Percentiles rank a stretch among this genome's conserved stretches.
Evolutionary conservation across 2,888 invertebrate species (phyloP).

Genomic region (Ernsta delagoae): DNA sequence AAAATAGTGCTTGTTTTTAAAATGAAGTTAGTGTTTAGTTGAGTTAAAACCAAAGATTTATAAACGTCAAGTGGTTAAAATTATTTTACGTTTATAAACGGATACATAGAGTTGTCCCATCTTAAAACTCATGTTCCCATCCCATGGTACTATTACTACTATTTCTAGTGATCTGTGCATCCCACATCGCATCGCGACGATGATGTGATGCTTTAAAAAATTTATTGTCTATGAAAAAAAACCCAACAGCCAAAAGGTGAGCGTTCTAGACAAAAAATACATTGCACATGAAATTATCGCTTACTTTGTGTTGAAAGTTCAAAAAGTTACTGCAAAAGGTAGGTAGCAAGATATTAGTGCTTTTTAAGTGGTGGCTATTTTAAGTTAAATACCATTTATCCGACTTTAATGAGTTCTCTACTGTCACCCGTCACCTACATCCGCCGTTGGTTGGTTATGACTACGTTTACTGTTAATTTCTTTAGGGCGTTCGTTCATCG

Average conservation of each 20-base stretch:
- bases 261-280: conserved; percentile 56
- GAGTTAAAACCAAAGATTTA: too few species aligned
- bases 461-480: conserved; percentile 65
- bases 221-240: conserved; percentile 57
- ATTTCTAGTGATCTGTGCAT: too few species aligned
- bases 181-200: too few species aligned
- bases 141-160: too few species aligned
- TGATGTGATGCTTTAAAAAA: background rate
- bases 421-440: conserved; percentile 73
- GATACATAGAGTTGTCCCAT: too few species aligned
- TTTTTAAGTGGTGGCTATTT: conserved; percentile 11
- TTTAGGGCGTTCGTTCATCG: conserved; percentile 39
- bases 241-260: conserved; percentile 54
- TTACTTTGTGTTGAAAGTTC: conserved; percentile 43
- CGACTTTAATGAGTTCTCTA: conserved; percentile 69
- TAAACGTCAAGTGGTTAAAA: too few species aligned
- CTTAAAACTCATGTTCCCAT: too few species aligned
- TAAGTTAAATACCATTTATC: conserved; percentile 37
- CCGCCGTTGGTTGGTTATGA: conserved; percentile 60
- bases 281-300: conserved; percentile 46
- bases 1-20: too few species aligned
- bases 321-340: conserved; percentile 55
- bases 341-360: conserved; percentile 42
- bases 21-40: too few species aligned
- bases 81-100: too few species aligned